Base-by-base conservation (phyloP, 1,140 invertebrate genomes). In the Caenorhabditis latens region DNA sequence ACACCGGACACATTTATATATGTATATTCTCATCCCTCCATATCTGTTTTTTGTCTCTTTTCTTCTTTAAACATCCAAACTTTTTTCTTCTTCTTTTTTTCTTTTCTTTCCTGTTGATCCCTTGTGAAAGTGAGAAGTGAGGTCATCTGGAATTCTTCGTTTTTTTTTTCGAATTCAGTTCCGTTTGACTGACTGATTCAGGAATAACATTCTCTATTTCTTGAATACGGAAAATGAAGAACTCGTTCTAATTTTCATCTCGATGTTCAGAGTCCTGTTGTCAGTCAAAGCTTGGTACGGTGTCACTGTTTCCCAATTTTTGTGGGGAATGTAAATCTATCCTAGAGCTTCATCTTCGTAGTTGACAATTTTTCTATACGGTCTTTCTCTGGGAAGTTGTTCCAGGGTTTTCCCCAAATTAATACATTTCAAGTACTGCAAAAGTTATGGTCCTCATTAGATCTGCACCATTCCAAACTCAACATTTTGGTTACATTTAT, bases 141-240 rank as follows among this genome's bases (percentile, higher is more conserved):
- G 71, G 43, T 50, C 46, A 50, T 79, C 46, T 79, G 71, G 46
- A 79, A 79, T 79, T 79, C 16, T 16, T 16, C 50, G 32, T 32
- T 32, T 32, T 32, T 32, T n/a, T 16, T 16, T 16, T 53, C 13
- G 46, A 79, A 50, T 79, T 79, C 71, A 16, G 46, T 79, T 79
- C 71, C 71, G 46, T 79, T 24, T 79, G 19, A 79, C 71, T 79
- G 71, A 46, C 5, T 79, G 71, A 79, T 79, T 79, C 46, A 48
- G 43, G 32, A 79, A 50, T 79, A 50, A 24, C 71, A 48, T 79
- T 50, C 67, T 53, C 40, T 79, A 11, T 13, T 63, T 63, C 24
- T 63, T 24, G 11, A 16, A 63, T 19, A 58, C 11, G 50, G 9
- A 16, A 53, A 53, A 53, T 53, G 16, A 21, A 58, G 7, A 21